phyloP scores from a whole-genome alignment of 2,797 vertebrate genomes.

The Gephyroberyx darwinii region DNA sequence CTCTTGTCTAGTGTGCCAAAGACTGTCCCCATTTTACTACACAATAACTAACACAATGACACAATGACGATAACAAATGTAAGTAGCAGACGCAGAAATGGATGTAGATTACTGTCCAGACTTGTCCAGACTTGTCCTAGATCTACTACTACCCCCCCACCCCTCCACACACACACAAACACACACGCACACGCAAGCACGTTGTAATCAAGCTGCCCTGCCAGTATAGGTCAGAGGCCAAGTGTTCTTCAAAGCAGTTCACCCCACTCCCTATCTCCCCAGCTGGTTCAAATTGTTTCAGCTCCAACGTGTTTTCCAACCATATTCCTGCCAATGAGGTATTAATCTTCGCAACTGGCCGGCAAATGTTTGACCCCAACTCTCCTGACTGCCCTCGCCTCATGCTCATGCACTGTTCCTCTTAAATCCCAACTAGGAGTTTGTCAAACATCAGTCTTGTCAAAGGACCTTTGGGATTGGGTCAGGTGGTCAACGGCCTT shows the following conservation, averaged over 20 bases:
- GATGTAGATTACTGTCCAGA: conserved; percentile 5
- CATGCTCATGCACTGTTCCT: conserved; percentile 34
- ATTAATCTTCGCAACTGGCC: conserved; percentile 60
- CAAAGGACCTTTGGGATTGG: conserved; percentile 40
- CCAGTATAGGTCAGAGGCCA: conserved; percentile 63
- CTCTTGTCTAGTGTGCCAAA: not conserved
- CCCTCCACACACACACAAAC: conserved; percentile 6
- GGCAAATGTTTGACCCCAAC: conserved; percentile 66
- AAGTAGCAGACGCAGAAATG: no score
- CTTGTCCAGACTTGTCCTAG: conserved; percentile 41
- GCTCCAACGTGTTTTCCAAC: conserved; percentile 63
- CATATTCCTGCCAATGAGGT: conserved; percentile 64
- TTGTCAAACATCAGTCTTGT: conserved; percentile 56
- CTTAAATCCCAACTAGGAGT: conserved; percentile 34
- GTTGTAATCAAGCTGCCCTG: conserved; percentile 7
- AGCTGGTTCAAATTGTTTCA: conserved; percentile 68
- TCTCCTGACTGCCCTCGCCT: conserved; percentile 6
- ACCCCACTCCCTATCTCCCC: conserved; percentile 28
- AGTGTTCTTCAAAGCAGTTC: conserved; percentile 54
- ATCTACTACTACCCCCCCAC: conserved; percentile 31
- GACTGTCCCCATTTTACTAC: no score
- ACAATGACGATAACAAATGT: no score
- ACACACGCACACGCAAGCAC: conserved; percentile 1
- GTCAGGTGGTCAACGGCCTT: conserved; percentile 22
- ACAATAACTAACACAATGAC: no score